Evolutionary conservation across 2,888 invertebrate genomes (phyloP).

Genomic region (Lapara coniferarum): DNA sequence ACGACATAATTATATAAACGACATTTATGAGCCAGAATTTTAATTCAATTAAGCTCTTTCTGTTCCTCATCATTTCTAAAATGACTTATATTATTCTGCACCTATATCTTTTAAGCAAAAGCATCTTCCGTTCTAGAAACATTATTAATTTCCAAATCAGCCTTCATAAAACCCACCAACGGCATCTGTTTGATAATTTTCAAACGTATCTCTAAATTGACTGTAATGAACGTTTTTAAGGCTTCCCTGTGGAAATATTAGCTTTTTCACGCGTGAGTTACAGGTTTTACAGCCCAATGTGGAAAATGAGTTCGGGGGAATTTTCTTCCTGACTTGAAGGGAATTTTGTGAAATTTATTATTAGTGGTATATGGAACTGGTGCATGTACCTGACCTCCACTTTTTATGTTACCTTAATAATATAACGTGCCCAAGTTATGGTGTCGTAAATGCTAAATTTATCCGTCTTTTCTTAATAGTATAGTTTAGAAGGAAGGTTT

Average conservation of each 20-base stretch:
- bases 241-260: slow-evolving; percentile 58
- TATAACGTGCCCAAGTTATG: background rate
- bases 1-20: too few relatives aligned
- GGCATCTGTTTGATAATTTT: slow-evolving; percentile 37
- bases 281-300: slow-evolving; percentile 52
- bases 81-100: too few relatives aligned
- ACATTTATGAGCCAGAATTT: too few relatives aligned
- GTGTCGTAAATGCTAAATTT: too few relatives aligned
- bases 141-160: too few relatives aligned
- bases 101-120: too few relatives aligned
- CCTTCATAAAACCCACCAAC: slow-evolving; percentile 25
- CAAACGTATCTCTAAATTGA: slow-evolving; percentile 50
- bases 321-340: slow-evolving; percentile 44
- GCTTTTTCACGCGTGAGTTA: slow-evolving; percentile 58
- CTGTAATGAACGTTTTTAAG: slow-evolving; percentile 59
- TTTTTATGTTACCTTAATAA: background rate
- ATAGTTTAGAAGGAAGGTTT: too few relatives aligned
- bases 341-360: slow-evolving; percentile 45
- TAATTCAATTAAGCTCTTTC: too few relatives aligned
- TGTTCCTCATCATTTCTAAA: too few relatives aligned
- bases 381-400: background rate
- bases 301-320: slow-evolving; percentile 53
- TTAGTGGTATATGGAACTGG: slow-evolving; percentile 27
- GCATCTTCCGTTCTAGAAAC: too few relatives aligned
- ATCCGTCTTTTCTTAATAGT: too few relatives aligned